Evolutionary conservation across 2,113 vertebrate genomes (phyloP), one percentile per base, ranked within the genome.

Genomic region (Anthoscopus minutus): DNA sequence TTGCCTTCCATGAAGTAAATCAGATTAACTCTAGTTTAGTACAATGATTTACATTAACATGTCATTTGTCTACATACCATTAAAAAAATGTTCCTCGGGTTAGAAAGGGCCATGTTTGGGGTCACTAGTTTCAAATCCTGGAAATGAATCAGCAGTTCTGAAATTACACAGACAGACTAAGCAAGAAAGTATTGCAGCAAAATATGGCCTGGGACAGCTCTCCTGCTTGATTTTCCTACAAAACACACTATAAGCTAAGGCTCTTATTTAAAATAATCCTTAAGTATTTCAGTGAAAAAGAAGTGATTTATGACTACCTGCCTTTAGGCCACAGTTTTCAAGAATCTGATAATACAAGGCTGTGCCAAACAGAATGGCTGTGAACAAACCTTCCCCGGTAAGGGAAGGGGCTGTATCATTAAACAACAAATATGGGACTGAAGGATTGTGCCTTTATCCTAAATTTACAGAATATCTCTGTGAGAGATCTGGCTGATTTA

Each of bases 121-220:
- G 84, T 86, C 83, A 88, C 80, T 94, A 84, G 27, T 70, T 88
- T 96, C 69, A 81, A 94, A 95, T 33, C 38, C 57, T 70, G 69
- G 92, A 92, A 96, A 64, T 97, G 95, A 98, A 83, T 97, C 95
- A 93, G 96, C 96, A 96, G 20, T 94, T 97, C 94, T 38, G 78
- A 96, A 92, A 77, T 81, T 33, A 81, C 20, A 65, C 10, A 64
- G 74, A 61, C 48, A 83, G 44, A 81, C 12, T 48, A 92, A 66
- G 25, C 19, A 89, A 89, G 12, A 38, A 88, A 91, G 19, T n/a
- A 91, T n/a, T 92, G 56, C 73, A 93, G 72, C 56, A 92, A 95
- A 87, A 87, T 15, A 51, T 3, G 21, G 44, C 67, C 60, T 5
- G 10, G n/a, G 87, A 89, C 28, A 74, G 51, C 25, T 80, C 44